These are phyloP conservation scores for Pyrgus malvae DNA, from an alignment of 2,888 invertebrate species.

Conservation along the genomic window DNA sequence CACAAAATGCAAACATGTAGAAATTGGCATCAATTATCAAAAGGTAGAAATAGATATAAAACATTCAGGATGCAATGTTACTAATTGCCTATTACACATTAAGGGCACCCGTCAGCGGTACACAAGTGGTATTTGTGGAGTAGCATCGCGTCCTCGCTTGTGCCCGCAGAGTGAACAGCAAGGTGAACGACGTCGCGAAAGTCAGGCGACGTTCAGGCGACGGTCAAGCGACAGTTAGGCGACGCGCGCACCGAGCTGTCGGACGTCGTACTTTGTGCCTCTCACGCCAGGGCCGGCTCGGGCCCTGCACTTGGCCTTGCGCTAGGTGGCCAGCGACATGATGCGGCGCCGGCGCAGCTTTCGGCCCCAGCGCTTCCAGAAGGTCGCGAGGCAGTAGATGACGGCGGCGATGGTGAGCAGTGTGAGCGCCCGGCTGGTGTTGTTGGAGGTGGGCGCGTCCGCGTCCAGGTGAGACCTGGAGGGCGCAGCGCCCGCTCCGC, in stretches of 20 bases:
- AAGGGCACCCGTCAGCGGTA: too few relatives aligned
- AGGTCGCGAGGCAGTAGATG: conserved; percentile 50
- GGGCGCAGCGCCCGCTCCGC: conserved; percentile 70
- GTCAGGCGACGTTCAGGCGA: too few relatives aligned
- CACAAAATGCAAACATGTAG: too few relatives aligned
- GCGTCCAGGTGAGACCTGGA: conserved; percentile 41
- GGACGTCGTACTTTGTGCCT: neutral
- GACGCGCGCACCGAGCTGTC: neutral
- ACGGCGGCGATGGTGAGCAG: conserved; percentile 47
- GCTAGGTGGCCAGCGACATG: conserved; percentile 66
- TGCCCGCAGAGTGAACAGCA: conserved; percentile 19
- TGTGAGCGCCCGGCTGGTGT: conserved; percentile 47
- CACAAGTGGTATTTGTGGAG: too few relatives aligned
- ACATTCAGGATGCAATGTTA: too few relatives aligned
- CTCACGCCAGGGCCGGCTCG: neutral
- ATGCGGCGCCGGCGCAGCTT: conserved; percentile 59
- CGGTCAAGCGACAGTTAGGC: too few relatives aligned
- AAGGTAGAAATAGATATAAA: too few relatives aligned
- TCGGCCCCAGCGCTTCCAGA: conserved; percentile 63
- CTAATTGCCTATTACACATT: too few relatives aligned
- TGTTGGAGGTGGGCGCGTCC: conserved; percentile 44
- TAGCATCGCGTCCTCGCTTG: conserved; percentile 3
- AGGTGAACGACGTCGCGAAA: neutral
- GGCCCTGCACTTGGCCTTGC: conserved; percentile 28
- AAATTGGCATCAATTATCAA: too few relatives aligned